Base-by-base conservation (phyloP, 1,140 invertebrate genomes). In the Ruditapes philippinarum region DNA sequence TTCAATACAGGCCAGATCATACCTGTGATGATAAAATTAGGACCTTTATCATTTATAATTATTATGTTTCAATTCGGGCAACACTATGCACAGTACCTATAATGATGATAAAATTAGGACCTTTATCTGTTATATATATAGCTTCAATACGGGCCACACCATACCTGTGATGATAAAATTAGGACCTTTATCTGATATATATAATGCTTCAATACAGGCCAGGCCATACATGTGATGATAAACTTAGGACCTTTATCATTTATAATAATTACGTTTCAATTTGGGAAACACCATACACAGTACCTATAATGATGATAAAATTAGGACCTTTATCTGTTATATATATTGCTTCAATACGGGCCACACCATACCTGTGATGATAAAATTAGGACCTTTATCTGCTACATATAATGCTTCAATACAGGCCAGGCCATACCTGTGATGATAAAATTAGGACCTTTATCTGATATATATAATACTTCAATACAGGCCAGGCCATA, bases 321-420 rank as follows among this genome's bases (percentile, higher is more conserved):
- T n/a, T 22, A 17, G n/a, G n/a, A n/a, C n/a, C n/a, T n/a, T n/a
- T n/a, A n/a, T n/a, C n/a, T n/a, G n/a, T n/a, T n/a, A n/a, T n/a
- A n/a, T n/a, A n/a, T n/a, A n/a, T n/a, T n/a, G 45, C 84, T 45
- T 86, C 54, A 0, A 78, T 25, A 51, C 54, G 54, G 1, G 84
- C 84, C 36, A 22, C 1, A 9, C 84, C 84, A 62, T n/a, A 68
- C 36, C 81, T 84, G 33, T 25, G 33, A 70, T 38, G 28, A 28
- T 14, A 78, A 38, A 36, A 65, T n/a, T 22, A 17, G n/a, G n/a
- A n/a, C n/a, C n/a, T n/a, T n/a, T n/a, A n/a, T n/a, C 84, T n/a
- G 84, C 49, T 31, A 70, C 84, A 60, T 76, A 86, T 17, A 19
- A 45, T 2, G 45, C 84, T 45, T 86, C 54, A 0, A 78, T 25